Evolutionary conservation across 1,140 invertebrate genomes (phyloP), one percentile per base, ranked within the genome.

Genomic region (Nephotettix cincticeps): DNA sequence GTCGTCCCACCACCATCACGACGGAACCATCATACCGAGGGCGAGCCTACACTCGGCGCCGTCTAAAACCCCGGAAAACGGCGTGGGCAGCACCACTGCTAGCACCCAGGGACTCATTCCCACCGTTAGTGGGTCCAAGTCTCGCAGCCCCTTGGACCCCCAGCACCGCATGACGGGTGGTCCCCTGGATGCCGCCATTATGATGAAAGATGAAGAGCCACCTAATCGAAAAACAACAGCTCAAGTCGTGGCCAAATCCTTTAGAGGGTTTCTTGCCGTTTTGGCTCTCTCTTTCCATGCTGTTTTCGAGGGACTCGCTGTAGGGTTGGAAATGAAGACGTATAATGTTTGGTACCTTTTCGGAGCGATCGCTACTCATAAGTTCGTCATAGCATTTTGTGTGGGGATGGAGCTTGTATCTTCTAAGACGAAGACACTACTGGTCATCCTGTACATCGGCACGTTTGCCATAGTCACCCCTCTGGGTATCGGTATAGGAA

Each of bases 231-330:
- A 36, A 43, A 25, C 68, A 23, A 64, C 21, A 17, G 47, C 67
- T 28, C 14, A 70, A 32, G 56, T 68, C 6, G 75, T 80, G 0
- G 75, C 80, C 32, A 79, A 84, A 69, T 84, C 87, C 0, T 81
- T 91, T 61, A 80, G 88, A 45, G 86, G 89, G 13, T 75, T 90
- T 17, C 72, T 92, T 30, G 88, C 91, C 1, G 87, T 93, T 13
- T 78, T 92, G 45, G 92, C 92, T 0, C 79, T 94, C 0, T 92
- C 91, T 2, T 91, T 93, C 74, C 92, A 94, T 78, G 90, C 91
- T 0, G 85, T 94, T 13, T 92, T 94, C 79, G 92, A 94, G 80
- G 92, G 92, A 0, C 81, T 94, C 63, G 91, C 93, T 0, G 89
- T 94, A 9, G 93, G 93, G 1, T 79, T 94, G 2, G 91, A 93